Evolutionary conservation across 2,113 vertebrate genomes (phyloP).

Genomic region (Nansenia antarctica): DNA sequence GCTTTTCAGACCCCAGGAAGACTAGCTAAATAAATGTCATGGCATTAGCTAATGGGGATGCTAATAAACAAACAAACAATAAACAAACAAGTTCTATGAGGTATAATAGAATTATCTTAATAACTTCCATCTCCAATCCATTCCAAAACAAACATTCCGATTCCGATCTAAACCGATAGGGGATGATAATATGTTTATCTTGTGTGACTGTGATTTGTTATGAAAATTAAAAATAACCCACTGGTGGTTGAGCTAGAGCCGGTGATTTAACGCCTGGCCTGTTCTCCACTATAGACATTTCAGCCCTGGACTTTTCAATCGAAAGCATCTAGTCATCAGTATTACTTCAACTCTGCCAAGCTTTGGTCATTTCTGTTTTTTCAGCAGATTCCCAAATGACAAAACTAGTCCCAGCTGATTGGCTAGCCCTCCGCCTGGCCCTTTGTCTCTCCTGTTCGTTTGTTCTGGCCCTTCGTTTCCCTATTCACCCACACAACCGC

Average conservation of each 20-base stretch:
- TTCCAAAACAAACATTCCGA: no score
- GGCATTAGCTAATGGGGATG: no score
- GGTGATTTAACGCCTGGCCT: constrained; percentile 41
- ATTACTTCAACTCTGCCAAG: constrained; percentile 61
- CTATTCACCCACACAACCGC: constrained; percentile 51
- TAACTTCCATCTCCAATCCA: no score
- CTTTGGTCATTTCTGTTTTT: constrained; percentile 68
- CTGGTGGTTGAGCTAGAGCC: constrained; percentile 16
- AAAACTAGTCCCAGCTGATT: constrained; percentile 66
- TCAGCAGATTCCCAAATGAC: constrained; percentile 76
- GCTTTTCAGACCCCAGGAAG: no score
- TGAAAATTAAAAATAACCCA: constrained; percentile 30
- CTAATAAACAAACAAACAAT: no score
- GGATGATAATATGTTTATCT: no score
- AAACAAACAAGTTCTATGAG: no score
- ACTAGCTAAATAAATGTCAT: no score
- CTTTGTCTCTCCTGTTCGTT: constrained; percentile 54
- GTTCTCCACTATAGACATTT: constrained; percentile 53
- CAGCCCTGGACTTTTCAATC: constrained; percentile 57
- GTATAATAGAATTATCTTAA: no score
- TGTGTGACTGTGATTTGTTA: constrained; percentile 33
- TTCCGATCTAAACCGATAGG: no score
- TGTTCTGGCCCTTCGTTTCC: constrained; percentile 45
- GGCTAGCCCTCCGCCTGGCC: constrained; percentile 44
- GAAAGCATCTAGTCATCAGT: constrained; percentile 72